Conservation (phyloP, 2,888 invertebrate species). For the Ichneumoninae sp. region DNA sequence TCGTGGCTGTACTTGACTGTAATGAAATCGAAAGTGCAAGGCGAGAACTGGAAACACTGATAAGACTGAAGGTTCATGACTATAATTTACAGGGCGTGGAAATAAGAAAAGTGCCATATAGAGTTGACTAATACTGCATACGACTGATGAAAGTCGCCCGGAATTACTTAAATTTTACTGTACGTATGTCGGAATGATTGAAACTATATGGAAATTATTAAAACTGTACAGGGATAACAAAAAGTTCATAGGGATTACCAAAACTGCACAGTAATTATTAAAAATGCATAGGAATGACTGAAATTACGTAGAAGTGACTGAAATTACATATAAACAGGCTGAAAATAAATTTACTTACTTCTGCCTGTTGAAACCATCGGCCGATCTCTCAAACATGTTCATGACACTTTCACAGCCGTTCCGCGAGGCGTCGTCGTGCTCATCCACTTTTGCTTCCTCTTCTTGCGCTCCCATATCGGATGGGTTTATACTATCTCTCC, state of each 20-base stretch:
- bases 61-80: background rate
- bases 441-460: slow-evolving; percentile 36
- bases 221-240: background rate
- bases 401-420: slow-evolving; percentile 47
- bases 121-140: too few species aligned
- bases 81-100: background rate
- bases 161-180: background rate
- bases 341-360: slow-evolving; percentile 1
- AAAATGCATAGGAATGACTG: background rate
- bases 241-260: background rate
- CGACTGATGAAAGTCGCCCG: background rate
- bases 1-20: background rate
- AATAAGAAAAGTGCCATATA: background rate
- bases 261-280: background rate
- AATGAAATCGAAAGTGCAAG: background rate
- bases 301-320: background rate
- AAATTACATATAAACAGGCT: background rate
- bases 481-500: slow-evolving; percentile 55
- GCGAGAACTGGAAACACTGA: background rate
- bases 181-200: background rate
- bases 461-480: slow-evolving; percentile 11
- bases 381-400: slow-evolving; percentile 5
- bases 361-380: background rate
- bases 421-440: slow-evolving; percentile 38
- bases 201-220: background rate